Conservation (phyloP, 2,113 vertebrate species). For the Seriola aureovittata region DNA sequence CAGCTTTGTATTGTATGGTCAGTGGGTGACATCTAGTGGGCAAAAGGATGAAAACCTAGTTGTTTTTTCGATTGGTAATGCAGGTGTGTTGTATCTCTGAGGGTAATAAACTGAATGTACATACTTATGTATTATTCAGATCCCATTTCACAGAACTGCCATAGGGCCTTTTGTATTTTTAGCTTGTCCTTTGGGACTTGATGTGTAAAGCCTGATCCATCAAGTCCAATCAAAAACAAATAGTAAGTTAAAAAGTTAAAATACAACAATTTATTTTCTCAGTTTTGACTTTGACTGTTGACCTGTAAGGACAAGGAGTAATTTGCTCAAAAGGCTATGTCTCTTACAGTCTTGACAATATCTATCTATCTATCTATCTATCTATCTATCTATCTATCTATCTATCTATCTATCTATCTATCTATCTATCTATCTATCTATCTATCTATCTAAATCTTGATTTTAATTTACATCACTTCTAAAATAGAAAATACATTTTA, state of each 20-base stretch:
- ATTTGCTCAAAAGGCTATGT: not conserved
- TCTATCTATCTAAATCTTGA: not conserved
- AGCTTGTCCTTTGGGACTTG: not conserved
- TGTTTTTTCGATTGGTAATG: not conserved
- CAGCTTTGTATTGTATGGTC: slow-evolving; percentile 53
- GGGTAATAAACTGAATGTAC: not conserved
- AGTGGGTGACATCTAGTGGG: slow-evolving; percentile 76
- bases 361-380: not conserved
- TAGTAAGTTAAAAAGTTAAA: not conserved
- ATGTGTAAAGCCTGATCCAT: not conserved
- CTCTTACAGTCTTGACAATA: not conserved
- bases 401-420: not conserved
- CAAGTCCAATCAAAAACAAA: not conserved
- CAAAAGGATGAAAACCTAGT: not conserved
- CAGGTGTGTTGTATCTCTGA: not conserved
- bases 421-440: not conserved
- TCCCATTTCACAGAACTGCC: not conserved
- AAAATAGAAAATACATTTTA: not conserved
- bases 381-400: not conserved
- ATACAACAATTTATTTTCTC: not conserved
- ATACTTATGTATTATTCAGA: not conserved
- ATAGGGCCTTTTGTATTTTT: not conserved
- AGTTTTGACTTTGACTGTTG: not conserved
- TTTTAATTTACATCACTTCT: not conserved
- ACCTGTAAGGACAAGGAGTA: not conserved